These are phyloP conservation scores for Torymus texanus DNA, from an alignment of 2,888 invertebrate species.

Conservation along the genomic window DNA sequence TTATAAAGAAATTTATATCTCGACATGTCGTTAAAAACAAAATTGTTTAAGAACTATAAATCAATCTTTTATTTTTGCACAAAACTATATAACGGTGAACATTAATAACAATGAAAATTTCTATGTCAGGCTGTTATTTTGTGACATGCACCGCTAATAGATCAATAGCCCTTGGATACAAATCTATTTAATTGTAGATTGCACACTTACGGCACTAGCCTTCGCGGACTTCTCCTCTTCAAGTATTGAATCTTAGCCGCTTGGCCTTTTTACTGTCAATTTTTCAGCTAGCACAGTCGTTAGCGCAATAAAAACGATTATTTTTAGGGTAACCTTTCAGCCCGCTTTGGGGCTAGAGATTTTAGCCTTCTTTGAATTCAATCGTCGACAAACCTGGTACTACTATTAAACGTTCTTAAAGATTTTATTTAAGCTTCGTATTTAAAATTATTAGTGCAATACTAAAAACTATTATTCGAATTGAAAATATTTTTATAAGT, in stretches of 20 bases:
- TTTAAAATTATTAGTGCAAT: slow-evolving; percentile 2
- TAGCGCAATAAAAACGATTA: slow-evolving; percentile 42
- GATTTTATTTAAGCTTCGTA: neutral
- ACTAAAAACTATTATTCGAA: too few relatives aligned
- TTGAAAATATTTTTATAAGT: too few relatives aligned
- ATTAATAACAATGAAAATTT: neutral
- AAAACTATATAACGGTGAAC: neutral
- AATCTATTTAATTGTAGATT: slow-evolving; percentile 31
- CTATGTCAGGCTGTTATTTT: slow-evolving; percentile 12
- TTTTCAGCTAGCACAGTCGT: slow-evolving; percentile 41
- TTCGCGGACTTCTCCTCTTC: slow-evolving; percentile 27
- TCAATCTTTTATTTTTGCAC: slow-evolving; percentile 1
- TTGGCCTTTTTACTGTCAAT: slow-evolving; percentile 53
- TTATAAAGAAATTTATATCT: neutral
- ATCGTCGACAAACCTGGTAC: slow-evolving; percentile 32
- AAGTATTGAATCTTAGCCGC: slow-evolving; percentile 46
- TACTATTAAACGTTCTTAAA: neutral
- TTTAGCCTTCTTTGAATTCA: slow-evolving; percentile 48
- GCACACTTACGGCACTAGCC: slow-evolving; percentile 26
- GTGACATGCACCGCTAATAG: slow-evolving; percentile 10
- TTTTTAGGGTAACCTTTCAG: slow-evolving; percentile 44
- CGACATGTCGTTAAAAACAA: slow-evolving; percentile 3
- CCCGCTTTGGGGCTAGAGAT: slow-evolving; percentile 20
- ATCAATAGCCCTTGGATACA: slow-evolving; percentile 19
- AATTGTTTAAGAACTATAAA: slow-evolving; percentile 1